phyloP scores from a whole-genome alignment of 2,888 invertebrate species.

The Chrysolina americana region DNA sequence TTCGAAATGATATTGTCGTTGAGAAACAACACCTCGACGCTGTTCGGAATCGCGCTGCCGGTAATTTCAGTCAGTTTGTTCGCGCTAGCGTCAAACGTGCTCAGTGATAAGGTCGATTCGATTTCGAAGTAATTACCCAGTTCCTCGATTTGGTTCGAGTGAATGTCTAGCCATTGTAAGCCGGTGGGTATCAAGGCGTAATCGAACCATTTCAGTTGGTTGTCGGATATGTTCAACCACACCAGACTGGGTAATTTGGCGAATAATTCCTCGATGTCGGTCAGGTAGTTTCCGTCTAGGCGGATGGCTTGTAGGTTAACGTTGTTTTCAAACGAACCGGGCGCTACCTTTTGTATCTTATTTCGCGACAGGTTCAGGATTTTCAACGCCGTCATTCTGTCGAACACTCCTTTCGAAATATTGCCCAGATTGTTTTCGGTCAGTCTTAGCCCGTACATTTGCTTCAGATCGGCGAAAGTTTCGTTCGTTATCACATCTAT shows the following conservation, averaged over 20 bases:
- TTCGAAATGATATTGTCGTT: slow-evolving; percentile 87
- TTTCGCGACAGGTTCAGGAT: slow-evolving; percentile 88
- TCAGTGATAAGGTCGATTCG: slow-evolving; percentile 83
- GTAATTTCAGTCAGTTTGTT: slow-evolving; percentile 87
- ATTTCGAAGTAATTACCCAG: slow-evolving; percentile 89
- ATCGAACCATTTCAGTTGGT: slow-evolving; percentile 87
- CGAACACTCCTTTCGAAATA: slow-evolving; percentile 85
- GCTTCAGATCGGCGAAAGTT: slow-evolving; percentile 85
- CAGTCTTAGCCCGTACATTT: slow-evolving; percentile 85
- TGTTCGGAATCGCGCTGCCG: slow-evolving; percentile 87
- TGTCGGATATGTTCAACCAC: slow-evolving; percentile 90
- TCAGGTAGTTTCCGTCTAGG: slow-evolving; percentile 85
- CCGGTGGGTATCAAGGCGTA: slow-evolving; percentile 88
- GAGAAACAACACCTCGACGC: slow-evolving; percentile 83
- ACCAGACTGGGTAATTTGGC: slow-evolving; percentile 85
- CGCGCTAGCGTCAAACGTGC: slow-evolving; percentile 86
- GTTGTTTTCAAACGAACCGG: slow-evolving; percentile 84
- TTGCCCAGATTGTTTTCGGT: slow-evolving; percentile 89
- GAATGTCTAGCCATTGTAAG: slow-evolving; percentile 88
- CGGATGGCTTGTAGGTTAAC: slow-evolving; percentile 85
- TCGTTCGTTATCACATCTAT: slow-evolving; percentile 84
- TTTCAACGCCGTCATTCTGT: slow-evolving; percentile 83
- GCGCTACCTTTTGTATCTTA: slow-evolving; percentile 84
- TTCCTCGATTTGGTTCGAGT: slow-evolving; percentile 86
- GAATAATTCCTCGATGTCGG: slow-evolving; percentile 85